Base-by-base conservation (phyloP, 2,888 invertebrate genomes). In the Nasonia oneida region DNA sequence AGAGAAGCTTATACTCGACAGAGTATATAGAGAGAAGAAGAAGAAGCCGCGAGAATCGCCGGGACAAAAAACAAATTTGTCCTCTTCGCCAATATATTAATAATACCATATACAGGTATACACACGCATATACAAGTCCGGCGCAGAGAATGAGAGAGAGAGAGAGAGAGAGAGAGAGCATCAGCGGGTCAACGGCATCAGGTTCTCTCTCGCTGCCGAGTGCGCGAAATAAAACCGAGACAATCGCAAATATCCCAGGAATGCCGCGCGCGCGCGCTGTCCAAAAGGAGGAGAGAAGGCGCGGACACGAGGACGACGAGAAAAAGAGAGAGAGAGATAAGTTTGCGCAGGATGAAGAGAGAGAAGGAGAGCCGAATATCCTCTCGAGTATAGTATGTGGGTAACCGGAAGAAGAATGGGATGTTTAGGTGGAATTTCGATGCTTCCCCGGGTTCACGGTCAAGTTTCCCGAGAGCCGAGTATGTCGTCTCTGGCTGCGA, bases 241-340 rank as follows among this genome's bases (percentile, higher is more conserved):
- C 84, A 86, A 84, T 86, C 84, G 78, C 78, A 86, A 84, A 84
- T 78, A 86, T 84, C 57, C 50, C 53, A 78, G 86, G 84, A 86
- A 86, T 86, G 86, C 84, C 81, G 42, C 76, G 64, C 64, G 23
- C 80, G 39, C 8, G 29, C 29, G 29, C 29, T 23, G 50, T 80
- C 83, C 77, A 50, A 83, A 86, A 86, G 83, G 80, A 50, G 81
- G 83, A 83, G 81, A 76, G 67, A 67, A 33, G 42, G 18, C 71
- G 71, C 71, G 57, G 57, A 57, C 23, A 23, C 23, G 23, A 23
- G 23, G 23, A 23, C 23, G 23, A 23, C 23, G 23, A 23, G 23
- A 15, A 14, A 15, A 4, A 50, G 10, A 81, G 71, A 18, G 15
- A 47, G 15, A 61, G 64, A 64, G 50, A 70, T 61, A 37, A 37